Evolutionary conservation across 2,797 vertebrate species (phyloP), one percentile per base, ranked within the genome.

Genomic region (Varecia variegata): DNA sequence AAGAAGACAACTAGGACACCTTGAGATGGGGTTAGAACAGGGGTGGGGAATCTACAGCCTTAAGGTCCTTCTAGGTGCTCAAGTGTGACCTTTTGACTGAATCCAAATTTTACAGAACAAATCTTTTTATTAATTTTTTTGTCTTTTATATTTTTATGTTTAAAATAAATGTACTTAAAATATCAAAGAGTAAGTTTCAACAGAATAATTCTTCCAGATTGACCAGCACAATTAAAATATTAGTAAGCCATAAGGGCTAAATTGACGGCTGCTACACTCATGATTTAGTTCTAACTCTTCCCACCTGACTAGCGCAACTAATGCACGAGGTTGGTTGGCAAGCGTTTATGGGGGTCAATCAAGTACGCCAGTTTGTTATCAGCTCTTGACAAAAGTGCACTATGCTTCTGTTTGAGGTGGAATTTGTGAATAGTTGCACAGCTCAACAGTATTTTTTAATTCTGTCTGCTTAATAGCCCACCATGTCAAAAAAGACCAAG

Each of bases 1-100:
- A 88, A 54, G 9, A 1, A 96, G 50, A 96, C 5, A 92, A 77
- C 5, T 81, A 93, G 52, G 94, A 95, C 30, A 60, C 25, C 65
- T 68, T 83, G 32, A 95, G 91, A 92, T 58, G 9, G 5, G 4
- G 35, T 54, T 32, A 94, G n/a, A 97, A 85, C 32, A n/a, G 32
- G 60, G 15, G 32, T n/a, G 62, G 15, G 32, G 32, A 65, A 65
- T 15, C 62, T 65, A 8, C 7, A 14, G 62, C 62, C 15, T 65
- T 65, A 32, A 62, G 30, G 30, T 15, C 30, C 32, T 62, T 60
- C 58, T 60, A 60, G 58, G 30, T 30, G 4, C 13, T 60, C 32
- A 62, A 62, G 32, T 62, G 14, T n/a, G 14, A 15, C 32, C 15
- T n/a, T 65, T 65, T 65, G 32, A 65, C 30, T n/a, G 62, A 65